phyloP scores from a whole-genome alignment of 2,888 invertebrate species.

The Nudaria mundana region DNA sequence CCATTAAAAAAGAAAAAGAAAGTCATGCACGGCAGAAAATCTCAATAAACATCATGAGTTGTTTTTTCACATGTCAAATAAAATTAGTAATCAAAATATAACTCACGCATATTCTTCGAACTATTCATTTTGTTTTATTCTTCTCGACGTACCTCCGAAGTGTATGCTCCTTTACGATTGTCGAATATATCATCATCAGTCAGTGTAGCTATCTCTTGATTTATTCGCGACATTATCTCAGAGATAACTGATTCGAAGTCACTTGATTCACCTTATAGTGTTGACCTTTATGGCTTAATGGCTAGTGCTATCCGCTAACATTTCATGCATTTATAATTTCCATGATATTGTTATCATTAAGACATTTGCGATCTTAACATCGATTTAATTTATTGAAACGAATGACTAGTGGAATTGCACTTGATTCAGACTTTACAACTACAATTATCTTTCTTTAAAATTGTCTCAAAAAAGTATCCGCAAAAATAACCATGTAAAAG shows the following conservation, averaged over 20 bases:
- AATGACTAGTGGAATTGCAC: no score
- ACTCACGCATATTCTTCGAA: slow-evolving; percentile 28
- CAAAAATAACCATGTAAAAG: no score
- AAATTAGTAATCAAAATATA: not conserved
- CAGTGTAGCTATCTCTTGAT: slow-evolving; percentile 20
- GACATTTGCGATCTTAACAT: no score
- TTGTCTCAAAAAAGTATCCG: no score
- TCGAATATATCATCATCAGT: slow-evolving; percentile 19
- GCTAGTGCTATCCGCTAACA: slow-evolving; percentile 5
- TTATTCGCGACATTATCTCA: slow-evolving; percentile 26
- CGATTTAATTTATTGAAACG: no score
- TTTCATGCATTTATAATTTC: not conserved
- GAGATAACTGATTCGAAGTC: slow-evolving; percentile 27
- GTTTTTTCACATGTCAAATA: not conserved
- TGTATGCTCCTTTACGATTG: slow-evolving; percentile 14
- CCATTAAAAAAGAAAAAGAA: no score
- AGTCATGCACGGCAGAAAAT: no score
- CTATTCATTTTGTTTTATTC: slow-evolving; percentile 18
- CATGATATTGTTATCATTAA: no score
- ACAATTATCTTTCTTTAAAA: no score
- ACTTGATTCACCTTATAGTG: slow-evolving; percentile 10
- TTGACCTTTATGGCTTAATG: slow-evolving; percentile 17
- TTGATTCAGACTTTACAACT: no score
- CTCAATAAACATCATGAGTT: no score
- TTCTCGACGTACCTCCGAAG: no score